A percentile compares a stretch with the other conserved stretches of the same genome.
Evolutionary conservation across 2,113 vertebrate species (phyloP).

Genomic region (Trichechus manatus): DNA sequence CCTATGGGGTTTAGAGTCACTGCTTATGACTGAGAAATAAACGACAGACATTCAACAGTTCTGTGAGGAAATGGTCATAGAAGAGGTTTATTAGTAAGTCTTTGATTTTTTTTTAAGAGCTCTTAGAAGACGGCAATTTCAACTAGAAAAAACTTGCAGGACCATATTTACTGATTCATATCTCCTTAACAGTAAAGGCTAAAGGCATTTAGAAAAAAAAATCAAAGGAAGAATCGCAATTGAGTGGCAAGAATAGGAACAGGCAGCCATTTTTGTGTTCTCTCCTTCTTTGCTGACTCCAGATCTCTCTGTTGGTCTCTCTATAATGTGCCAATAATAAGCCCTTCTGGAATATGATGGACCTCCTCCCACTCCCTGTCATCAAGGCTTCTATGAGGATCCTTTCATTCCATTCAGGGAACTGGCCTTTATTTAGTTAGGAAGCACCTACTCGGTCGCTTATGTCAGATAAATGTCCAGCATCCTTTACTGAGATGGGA

Average conservation of each 20-base stretch:
- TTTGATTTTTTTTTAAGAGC: not conserved
- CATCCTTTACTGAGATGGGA: conserved; percentile 2
- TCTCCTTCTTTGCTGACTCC: not conserved
- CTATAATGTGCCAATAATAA: not conserved
- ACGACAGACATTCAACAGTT: not conserved
- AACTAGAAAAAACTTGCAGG: not conserved
- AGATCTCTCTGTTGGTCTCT: not conserved
- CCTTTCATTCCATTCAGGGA: not conserved
- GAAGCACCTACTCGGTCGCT: not conserved
- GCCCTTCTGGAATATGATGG: not conserved
- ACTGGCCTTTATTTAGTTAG: not conserved
- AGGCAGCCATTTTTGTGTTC: not conserved
- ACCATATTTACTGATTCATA: not conserved
- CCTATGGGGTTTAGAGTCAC: not conserved
- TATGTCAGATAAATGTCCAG: not conserved
- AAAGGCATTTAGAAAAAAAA: not conserved
- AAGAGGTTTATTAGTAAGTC: not conserved
- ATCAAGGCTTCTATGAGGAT: not conserved
- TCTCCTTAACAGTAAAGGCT: not conserved
- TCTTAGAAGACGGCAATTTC: not conserved
- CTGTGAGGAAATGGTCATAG: not conserved
- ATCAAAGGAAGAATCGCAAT: not conserved
- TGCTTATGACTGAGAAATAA: conserved; percentile 28
- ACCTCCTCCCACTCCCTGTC: not conserved
- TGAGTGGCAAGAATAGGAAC: not conserved